Conservation (phyloP, 2,113 vertebrate species). For the Ptyas mucosa region DNA sequence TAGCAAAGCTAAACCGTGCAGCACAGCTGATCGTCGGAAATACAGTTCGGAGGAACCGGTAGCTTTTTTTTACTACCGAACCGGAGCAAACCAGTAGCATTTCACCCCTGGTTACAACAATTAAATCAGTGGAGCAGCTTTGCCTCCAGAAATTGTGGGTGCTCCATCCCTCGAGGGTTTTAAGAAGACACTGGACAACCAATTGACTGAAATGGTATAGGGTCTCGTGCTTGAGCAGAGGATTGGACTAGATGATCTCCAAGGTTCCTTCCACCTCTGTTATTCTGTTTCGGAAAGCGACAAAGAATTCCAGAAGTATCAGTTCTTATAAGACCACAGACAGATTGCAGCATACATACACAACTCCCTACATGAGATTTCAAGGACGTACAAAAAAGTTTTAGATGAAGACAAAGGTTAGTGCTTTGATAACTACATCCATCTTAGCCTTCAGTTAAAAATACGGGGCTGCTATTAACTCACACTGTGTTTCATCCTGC, state of each 20-base stretch:
- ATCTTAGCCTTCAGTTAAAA: constrained; percentile 28
- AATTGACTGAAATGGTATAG: background rate
- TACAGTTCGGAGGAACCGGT: no score
- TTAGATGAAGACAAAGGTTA: background rate
- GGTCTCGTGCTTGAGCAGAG: background rate
- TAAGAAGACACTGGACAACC: background rate
- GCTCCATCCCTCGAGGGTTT: background rate
- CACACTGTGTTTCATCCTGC: constrained; percentile 37
- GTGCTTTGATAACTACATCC: constrained; percentile 35
- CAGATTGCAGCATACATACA: background rate
- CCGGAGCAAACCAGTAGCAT: no score
- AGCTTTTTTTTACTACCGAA: no score
- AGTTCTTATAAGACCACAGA: background rate
- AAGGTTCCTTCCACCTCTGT: background rate
- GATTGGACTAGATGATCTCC: background rate
- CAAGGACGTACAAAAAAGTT: background rate
- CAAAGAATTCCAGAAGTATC: background rate
- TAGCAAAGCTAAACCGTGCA: no score
- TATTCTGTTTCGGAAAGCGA: background rate
- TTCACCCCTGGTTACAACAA: background rate
- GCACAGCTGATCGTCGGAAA: no score
- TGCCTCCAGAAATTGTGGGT: background rate
- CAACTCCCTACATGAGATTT: background rate
- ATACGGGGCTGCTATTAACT: constrained; percentile 2
- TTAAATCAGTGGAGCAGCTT: background rate